phyloP scores from a whole-genome alignment of 2,888 invertebrate species.

The Diarsia rubi region DNA sequence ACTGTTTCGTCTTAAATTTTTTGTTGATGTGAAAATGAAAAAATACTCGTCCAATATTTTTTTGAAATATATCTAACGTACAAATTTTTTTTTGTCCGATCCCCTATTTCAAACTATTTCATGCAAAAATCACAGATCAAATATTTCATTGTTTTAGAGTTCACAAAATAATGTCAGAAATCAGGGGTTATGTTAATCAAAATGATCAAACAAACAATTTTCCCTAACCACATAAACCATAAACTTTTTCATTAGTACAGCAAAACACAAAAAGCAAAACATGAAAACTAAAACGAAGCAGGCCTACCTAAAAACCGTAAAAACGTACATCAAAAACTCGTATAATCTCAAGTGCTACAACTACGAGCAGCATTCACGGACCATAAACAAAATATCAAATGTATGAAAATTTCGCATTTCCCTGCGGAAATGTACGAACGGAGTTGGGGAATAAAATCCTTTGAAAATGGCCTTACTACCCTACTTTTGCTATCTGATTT shows the following conservation, averaged over 20 bases:
- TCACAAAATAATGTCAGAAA: not conserved
- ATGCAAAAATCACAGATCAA: not conserved
- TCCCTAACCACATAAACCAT: not conserved
- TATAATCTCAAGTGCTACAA: constrained; percentile 33
- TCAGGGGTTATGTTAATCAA: not conserved
- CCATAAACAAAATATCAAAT: constrained; percentile 66
- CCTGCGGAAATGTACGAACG: constrained; percentile 53
- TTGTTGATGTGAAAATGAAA: too few species aligned
- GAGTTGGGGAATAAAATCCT: constrained; percentile 58
- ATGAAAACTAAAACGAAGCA: constrained; percentile 12
- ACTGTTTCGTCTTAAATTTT: too few species aligned
- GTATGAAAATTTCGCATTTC: constrained; percentile 60
- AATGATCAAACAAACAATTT: not conserved
- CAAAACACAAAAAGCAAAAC: constrained; percentile 6
- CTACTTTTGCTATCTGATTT: constrained; percentile 57
- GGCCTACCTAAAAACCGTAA: constrained; percentile 30
- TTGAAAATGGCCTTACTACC: constrained; percentile 49
- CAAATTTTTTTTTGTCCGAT: too few species aligned
- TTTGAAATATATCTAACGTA: too few species aligned
- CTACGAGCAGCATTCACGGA: constrained; percentile 41
- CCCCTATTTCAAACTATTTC: too few species aligned
- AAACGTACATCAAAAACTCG: constrained; percentile 46
- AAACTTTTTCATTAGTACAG: constrained; percentile 18
- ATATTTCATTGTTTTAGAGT: not conserved
- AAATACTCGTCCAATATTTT: too few species aligned